Percentiles rank a stretch among this genome's conserved stretches.
These are phyloP conservation scores for Taurulus bubalis DNA, from an alignment of 2,113 vertebrate genomes.

Conservation along the genomic window DNA sequence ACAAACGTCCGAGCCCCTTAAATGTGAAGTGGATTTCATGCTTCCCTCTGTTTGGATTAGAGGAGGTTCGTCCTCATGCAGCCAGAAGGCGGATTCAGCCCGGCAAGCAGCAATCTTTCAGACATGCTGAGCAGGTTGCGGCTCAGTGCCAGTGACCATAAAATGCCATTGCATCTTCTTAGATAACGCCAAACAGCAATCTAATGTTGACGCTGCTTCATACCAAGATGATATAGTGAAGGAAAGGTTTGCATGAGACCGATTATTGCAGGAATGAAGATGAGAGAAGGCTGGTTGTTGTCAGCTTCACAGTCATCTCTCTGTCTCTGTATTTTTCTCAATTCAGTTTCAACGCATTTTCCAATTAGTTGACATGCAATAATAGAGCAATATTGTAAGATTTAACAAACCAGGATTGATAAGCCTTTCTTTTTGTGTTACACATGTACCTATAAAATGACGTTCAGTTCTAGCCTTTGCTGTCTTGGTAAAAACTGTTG, in stretches of 20 bases:
- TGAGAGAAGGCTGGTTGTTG: not conserved
- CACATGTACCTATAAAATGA: not conserved
- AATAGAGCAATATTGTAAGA: not conserved
- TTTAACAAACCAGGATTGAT: not conserved
- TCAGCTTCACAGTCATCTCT: not conserved
- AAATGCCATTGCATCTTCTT: not conserved
- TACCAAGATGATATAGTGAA: not conserved
- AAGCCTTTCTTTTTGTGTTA: not conserved
- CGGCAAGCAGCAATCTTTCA: not conserved
- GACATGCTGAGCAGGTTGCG: not conserved
- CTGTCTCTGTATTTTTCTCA: not conserved
- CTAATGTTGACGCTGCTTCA: not conserved
- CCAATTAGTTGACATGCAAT: not conserved
- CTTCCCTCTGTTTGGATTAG: not conserved
- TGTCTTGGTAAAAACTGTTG: not conserved
- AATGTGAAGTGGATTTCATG: no score
- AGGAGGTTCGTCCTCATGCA: not conserved
- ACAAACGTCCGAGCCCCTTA: no score
- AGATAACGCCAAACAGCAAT: not conserved
- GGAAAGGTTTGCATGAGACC: not conserved
- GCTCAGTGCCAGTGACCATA: conserved; percentile 5
- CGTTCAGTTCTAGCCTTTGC: not conserved
- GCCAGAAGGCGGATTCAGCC: not conserved
- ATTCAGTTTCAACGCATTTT: not conserved
- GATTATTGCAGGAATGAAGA: not conserved